Percentiles rank a stretch among this genome's conserved stretches.
Conservation (phyloP, 2,888 invertebrate species). For the Nomada fucata region DNA sequence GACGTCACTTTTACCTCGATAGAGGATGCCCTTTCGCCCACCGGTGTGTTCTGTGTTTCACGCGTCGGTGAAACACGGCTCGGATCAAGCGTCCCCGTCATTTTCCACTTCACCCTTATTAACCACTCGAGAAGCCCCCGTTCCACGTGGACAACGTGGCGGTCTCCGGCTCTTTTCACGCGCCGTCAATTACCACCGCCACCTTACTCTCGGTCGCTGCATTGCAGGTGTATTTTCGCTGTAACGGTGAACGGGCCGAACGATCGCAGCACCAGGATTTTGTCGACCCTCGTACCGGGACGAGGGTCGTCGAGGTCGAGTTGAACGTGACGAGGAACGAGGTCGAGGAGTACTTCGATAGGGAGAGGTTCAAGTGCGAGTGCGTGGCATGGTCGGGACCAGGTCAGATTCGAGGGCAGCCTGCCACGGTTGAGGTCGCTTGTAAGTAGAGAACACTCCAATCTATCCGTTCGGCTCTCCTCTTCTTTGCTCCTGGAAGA, state of each 20-base stretch:
- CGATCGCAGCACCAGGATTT: constrained; percentile 88
- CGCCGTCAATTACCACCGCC: constrained; percentile 38
- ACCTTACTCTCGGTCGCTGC: constrained; percentile 36
- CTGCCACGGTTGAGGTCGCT: constrained; percentile 94
- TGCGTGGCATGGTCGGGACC: constrained; percentile 96
- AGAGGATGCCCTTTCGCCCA: constrained; percentile 1
- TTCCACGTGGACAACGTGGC: constrained; percentile 41
- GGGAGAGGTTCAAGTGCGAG: constrained; percentile 94
- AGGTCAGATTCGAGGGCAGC: constrained; percentile 93
- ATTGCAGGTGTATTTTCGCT: constrained; percentile 91
- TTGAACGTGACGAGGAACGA: constrained; percentile 93
- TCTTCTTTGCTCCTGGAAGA: neutral
- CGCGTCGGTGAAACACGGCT: constrained; percentile 11
- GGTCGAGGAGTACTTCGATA: constrained; percentile 96
- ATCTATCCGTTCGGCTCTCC: constrained; percentile 33
- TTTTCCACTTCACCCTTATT: constrained; percentile 57
- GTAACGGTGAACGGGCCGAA: constrained; percentile 88
- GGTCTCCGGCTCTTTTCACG: constrained; percentile 35
- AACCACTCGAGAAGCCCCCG: constrained; percentile 52
- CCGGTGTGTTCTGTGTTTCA: constrained; percentile 8
- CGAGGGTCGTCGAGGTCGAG: constrained; percentile 92
- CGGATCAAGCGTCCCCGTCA: constrained; percentile 22
- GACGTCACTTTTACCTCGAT: constrained; percentile 10
- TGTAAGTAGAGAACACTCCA: constrained; percentile 89
- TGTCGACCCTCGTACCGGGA: constrained; percentile 94